Evolutionary conservation across 2,888 invertebrate species (phyloP), one percentile per base, ranked within the genome.

Genomic region (Cryptus armator): DNA sequence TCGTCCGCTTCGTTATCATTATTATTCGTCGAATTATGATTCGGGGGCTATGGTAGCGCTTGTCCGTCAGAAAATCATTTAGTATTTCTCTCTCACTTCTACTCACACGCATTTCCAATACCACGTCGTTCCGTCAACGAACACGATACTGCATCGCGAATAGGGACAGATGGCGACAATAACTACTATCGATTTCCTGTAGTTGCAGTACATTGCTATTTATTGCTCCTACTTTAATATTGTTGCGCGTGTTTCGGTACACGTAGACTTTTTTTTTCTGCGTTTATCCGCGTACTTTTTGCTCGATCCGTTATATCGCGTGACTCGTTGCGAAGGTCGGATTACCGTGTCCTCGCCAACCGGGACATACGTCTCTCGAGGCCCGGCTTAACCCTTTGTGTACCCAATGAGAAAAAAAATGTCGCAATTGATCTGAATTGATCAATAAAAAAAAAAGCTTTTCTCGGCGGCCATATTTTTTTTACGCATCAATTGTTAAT

Each of bases 1-100:
- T 78, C 82, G 81, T 48, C 80, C 43, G 62, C 88, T 89, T 89
- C 67, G 72, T 67, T 74, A 78, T 82, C 67, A 74, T 81, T 83
- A 83, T 83, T 83, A 68, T 83, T 72, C 82, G 82, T 62, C 29
- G 72, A 62, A 83, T 83, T 83, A 83, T 78, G 48, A 72, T 72
- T 83, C 59, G 75, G 32, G 62, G 37, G 37, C 37, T 37, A 9
- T 37, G 37, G 37, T 37, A 7, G 0, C 37, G 37, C 37, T 37
- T 9, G 37, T 37, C 37, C 37, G 53, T 1, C 77, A 72, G 80
- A 83, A 80, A 84, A 81, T 86, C 75, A 84, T 86, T 81, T 79
- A 78, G 68, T 74, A 86, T 83, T 84, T 86, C 87, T 76, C 79
- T 68, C 86, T 56, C 67, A 71, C 59, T n/a, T 29, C 48, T 74